Conservation (phyloP, 2,888 invertebrate species). For the Monoplex corrugatus region DNA sequence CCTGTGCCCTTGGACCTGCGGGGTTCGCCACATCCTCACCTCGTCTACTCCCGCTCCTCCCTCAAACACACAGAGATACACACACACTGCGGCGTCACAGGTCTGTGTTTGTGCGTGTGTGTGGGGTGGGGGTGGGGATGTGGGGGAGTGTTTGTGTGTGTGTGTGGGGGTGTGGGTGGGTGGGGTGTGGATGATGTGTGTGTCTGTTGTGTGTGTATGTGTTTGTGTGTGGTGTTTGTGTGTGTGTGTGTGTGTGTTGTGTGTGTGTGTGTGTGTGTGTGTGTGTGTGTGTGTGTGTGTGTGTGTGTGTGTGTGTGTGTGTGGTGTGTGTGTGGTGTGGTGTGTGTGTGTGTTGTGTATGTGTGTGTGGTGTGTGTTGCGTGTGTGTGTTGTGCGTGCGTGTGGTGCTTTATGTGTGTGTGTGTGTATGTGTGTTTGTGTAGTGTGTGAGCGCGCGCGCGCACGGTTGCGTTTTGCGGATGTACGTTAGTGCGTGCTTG, state of each 20-base stretch:
- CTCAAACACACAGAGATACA: conserved; percentile 67
- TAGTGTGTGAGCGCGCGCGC: too few relatives aligned
- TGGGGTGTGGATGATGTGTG: background rate
- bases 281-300: background rate
- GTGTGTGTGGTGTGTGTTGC: background rate
- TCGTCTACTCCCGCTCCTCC: conserved; percentile 76
- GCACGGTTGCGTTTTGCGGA: too few relatives aligned
- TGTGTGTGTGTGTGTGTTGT: background rate
- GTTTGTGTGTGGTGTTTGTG: background rate
- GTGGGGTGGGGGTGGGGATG: background rate
- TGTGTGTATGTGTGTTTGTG: too few relatives aligned
- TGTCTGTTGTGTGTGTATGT: background rate
- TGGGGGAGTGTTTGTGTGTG: background rate
- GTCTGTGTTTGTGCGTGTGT: conserved; percentile 53
- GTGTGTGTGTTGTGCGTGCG: too few relatives aligned
- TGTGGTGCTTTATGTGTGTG: too few relatives aligned
- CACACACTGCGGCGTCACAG: conserved; percentile 73
- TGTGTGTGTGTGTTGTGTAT: background rate
- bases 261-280: background rate
- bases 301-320: conserved; percentile 23
- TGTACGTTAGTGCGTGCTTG: too few relatives aligned
- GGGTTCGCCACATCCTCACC: conserved; percentile 58
- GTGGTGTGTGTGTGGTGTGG: conserved; percentile 1
- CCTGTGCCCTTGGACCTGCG: background rate
- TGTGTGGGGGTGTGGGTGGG: conserved; percentile 1